Percentiles rank a stretch among this genome's conserved stretches.
These are phyloP conservation scores for Cryptus viduatorius DNA, from an alignment of 2,888 invertebrate species.

Conservation along the genomic window DNA sequence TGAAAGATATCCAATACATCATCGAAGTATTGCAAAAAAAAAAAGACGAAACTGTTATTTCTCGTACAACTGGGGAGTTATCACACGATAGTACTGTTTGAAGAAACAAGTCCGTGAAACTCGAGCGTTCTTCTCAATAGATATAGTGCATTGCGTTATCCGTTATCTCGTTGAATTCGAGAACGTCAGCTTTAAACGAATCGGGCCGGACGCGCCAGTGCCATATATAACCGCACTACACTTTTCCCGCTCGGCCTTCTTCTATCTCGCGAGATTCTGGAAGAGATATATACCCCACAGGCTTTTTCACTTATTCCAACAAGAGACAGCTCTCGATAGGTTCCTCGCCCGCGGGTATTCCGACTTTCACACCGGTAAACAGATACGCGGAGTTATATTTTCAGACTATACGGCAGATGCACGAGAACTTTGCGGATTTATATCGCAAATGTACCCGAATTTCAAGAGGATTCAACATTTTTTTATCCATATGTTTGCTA, in stretches of 20 bases:
- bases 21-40: too few species aligned
- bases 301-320: constrained; percentile 27
- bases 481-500: background rate
- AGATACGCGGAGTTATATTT: constrained; percentile 6
- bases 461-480: background rate
- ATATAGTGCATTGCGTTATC: background rate
- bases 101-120: background rate
- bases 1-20: too few species aligned
- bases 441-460: background rate
- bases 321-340: constrained; percentile 21
- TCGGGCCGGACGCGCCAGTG: constrained; percentile 12
- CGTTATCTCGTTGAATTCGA: background rate
- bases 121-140: background rate
- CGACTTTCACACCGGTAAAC: background rate
- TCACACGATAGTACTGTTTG: background rate
- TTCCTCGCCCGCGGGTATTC: background rate
- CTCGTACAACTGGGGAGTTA: background rate
- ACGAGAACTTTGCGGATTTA: background rate
- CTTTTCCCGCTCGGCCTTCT: constrained; percentile 3
- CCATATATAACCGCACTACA: background rate
- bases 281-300: constrained; percentile 23
- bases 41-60: too few species aligned
- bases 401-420: background rate
- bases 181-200: constrained; percentile 32
- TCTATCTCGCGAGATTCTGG: constrained; percentile 15